Evolutionary conservation across 2,113 vertebrate genomes (phyloP).

Genomic region (Catharus bicknelli): DNA sequence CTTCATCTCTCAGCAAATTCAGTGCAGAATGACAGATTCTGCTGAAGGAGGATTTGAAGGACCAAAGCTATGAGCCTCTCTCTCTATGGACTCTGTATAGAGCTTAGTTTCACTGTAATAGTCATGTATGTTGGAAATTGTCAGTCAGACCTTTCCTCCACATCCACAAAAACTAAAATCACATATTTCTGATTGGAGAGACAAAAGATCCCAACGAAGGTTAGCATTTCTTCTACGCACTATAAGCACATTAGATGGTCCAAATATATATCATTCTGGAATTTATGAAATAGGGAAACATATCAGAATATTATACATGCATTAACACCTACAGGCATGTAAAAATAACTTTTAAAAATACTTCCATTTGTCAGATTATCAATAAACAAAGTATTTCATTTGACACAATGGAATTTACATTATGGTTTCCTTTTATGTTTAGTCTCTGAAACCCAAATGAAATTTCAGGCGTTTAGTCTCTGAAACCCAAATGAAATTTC

Average conservation of each 20-base stretch:
- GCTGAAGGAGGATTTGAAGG: not conserved
- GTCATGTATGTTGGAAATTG: not conserved
- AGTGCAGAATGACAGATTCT: not conserved
- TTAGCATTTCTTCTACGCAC: not conserved
- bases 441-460: not conserved
- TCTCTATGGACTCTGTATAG: not conserved
- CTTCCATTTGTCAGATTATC: not conserved
- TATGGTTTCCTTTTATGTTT: not conserved
- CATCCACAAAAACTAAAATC: not conserved
- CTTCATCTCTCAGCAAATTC: slow-evolving; percentile 10
- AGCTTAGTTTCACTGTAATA: not conserved
- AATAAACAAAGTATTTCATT: not conserved
- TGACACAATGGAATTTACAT: not conserved
- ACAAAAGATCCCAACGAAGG: not conserved
- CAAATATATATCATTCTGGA: not conserved
- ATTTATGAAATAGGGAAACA: not conserved
- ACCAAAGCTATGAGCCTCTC: not conserved
- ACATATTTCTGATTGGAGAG: not conserved
- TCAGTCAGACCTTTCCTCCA: not conserved
- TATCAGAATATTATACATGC: not conserved
- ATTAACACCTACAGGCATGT: not conserved
- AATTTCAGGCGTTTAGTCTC: not conserved
- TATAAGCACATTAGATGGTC: not conserved
- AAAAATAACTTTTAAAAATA: not conserved
- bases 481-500: not conserved